Percentiles rank a stretch among this genome's conserved stretches.
Evolutionary conservation across 2,888 invertebrate genomes (phyloP).

Genomic region (Plebejus argus): DNA sequence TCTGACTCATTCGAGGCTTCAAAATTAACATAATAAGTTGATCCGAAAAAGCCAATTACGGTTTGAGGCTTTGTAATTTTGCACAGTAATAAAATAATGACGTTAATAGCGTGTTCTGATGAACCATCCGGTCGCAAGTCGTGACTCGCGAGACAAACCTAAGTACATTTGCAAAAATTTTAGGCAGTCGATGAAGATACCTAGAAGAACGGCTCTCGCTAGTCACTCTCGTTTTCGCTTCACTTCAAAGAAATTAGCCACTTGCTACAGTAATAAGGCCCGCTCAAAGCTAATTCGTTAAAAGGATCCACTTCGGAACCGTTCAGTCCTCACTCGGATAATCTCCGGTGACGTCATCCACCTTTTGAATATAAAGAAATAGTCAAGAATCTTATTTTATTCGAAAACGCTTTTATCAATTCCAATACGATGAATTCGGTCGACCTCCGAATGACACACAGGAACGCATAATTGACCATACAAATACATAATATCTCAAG

Average conservation of each 20-base stretch:
- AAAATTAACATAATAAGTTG: neutral
- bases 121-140: neutral
- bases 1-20: neutral
- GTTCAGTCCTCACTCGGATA: constrained; percentile 49
- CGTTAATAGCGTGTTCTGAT: neutral
- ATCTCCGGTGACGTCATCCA: constrained; percentile 47
- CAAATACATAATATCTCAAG: too few relatives aligned
- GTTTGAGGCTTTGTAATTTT: neutral
- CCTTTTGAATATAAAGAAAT: constrained; percentile 45
- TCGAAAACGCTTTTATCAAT: constrained; percentile 33
- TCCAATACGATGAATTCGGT: constrained; percentile 21
- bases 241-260: constrained; percentile 35
- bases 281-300: constrained; percentile 46
- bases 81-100: neutral
- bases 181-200: neutral
- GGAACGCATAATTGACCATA: too few relatives aligned
- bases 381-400: constrained; percentile 41
- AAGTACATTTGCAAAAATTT: neutral
- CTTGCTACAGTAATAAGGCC: constrained; percentile 39
- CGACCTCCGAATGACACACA: neutral
- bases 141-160: neutral
- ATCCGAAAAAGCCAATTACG: neutral
- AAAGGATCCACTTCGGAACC: constrained; percentile 44
- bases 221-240: constrained; percentile 8
- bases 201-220: neutral